phyloP scores from a whole-genome alignment of 2,113 vertebrate genomes.

The Numida meleagris region DNA sequence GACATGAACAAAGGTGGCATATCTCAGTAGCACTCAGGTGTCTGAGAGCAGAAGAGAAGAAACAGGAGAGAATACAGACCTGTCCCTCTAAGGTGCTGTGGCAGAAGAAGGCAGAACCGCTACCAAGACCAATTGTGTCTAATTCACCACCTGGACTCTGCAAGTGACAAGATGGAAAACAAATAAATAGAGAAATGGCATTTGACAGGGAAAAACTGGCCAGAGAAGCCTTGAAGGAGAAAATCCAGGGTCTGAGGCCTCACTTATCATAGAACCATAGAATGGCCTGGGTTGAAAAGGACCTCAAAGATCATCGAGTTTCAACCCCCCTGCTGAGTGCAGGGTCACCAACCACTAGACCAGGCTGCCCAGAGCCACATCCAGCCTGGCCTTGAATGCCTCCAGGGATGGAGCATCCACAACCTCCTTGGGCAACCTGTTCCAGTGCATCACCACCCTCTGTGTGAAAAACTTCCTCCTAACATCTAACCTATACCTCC shows the following conservation, averaged over 20 bases:
- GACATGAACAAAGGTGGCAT: not conserved
- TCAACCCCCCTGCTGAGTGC: too few species aligned
- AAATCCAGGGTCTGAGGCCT: not conserved
- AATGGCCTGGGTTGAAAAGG: too few species aligned
- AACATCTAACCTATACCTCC: too few species aligned
- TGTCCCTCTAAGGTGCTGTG: not conserved
- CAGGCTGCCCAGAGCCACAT: too few species aligned
- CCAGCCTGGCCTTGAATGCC: too few species aligned
- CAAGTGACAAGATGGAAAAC: not conserved
- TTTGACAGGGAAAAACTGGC: not conserved
- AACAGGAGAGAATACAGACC: rapidly evolving
- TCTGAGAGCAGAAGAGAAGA: not conserved
- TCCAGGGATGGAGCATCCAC: too few species aligned
- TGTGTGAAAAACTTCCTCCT: too few species aligned
- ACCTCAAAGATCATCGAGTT: too few species aligned
- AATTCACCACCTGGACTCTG: not conserved
- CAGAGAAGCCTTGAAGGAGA: not conserved
- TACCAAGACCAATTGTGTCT: not conserved
- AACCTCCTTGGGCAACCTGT: too few species aligned
- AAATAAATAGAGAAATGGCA: not conserved
- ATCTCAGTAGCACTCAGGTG: not conserved
- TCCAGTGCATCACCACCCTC: too few species aligned
- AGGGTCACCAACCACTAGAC: too few species aligned
- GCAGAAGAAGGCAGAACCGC: not conserved
- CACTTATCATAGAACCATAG: too few species aligned